Conservation (phyloP, 2,888 invertebrate genomes). For the Drosophila silvestris region DNA sequence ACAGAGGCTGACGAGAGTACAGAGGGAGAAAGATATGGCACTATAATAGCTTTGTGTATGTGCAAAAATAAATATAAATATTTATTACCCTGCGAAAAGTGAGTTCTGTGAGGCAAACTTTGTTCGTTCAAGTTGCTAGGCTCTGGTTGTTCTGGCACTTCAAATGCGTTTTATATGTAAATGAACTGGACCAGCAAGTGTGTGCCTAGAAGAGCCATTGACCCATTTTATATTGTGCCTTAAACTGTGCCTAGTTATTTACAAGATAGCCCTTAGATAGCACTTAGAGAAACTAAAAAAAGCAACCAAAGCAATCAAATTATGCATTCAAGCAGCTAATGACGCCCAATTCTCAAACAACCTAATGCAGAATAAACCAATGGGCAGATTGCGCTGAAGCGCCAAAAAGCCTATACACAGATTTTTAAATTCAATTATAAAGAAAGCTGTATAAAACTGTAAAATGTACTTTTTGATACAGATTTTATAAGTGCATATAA, state of each 20-base stretch:
- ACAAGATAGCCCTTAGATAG: slow-evolving; percentile 21
- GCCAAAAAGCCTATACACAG: neutral
- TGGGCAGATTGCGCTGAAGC: neutral
- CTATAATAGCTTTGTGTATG: slow-evolving; percentile 38
- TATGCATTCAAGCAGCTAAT: slow-evolving; percentile 54
- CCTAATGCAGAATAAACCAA: slow-evolving; percentile 15
- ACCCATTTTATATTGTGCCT: slow-evolving; percentile 57
- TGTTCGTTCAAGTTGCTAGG: slow-evolving; percentile 11
- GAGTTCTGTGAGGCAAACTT: slow-evolving; percentile 38
- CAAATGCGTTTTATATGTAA: slow-evolving; percentile 66
- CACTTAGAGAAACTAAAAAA: slow-evolving; percentile 25
- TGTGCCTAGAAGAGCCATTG: slow-evolving; percentile 50
- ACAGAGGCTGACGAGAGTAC: neutral
- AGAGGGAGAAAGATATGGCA: neutral
- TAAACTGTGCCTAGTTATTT: slow-evolving; percentile 49
- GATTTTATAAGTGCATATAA: neutral
- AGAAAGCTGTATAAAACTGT: neutral
- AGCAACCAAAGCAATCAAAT: slow-evolving; percentile 50
- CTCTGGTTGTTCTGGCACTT: slow-evolving; percentile 20
- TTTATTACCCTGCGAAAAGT: slow-evolving; percentile 63
- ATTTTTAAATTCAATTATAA: neutral
- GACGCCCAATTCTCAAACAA: neutral
- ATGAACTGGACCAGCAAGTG: slow-evolving; percentile 45
- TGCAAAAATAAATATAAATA: slow-evolving; percentile 79
- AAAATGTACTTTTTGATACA: neutral